These are phyloP conservation scores for Lophura nycthemera DNA, from an alignment of 2,113 vertebrate genomes.

Conservation along the genomic window DNA sequence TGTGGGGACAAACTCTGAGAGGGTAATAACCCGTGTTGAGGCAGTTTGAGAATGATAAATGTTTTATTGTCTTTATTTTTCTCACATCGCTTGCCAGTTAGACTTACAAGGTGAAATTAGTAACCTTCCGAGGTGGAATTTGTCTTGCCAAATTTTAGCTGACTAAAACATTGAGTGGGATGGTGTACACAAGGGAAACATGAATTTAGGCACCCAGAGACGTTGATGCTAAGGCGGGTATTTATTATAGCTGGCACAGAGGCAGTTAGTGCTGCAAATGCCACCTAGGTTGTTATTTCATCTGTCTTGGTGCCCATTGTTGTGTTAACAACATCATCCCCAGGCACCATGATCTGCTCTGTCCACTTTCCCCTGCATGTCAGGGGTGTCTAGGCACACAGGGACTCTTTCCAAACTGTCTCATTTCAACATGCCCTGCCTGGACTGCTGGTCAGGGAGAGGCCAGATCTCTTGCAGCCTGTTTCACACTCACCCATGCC, in stretches of 20 bases:
- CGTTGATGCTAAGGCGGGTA: neutral
- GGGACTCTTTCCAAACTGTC: neutral
- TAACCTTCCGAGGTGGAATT: neutral
- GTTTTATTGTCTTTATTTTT: constrained; percentile 66
- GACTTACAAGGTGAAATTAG: constrained; percentile 63
- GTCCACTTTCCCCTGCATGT: fast-evolving
- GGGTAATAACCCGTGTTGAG: constrained; percentile 49
- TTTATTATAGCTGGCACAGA: neutral
- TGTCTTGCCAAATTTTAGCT: constrained; percentile 34
- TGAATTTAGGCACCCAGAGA: neutral
- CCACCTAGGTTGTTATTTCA: neutral
- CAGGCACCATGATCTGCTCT: fast-evolving
- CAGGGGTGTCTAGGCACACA: fast-evolving
- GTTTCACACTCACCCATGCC: neutral
- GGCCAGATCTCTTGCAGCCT: neutral
- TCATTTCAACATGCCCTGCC: neutral
- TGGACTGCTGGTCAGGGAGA: neutral
- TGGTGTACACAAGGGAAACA: neutral
- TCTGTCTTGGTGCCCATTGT: neutral
- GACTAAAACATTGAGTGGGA: neutral
- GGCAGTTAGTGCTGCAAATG: fast-evolving
- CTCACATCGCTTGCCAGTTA: constrained; percentile 53
- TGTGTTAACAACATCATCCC: neutral
- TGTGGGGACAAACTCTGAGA: constrained; percentile 45
- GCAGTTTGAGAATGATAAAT: constrained; percentile 45